Evolutionary conservation across 2,113 vertebrate species (phyloP), one percentile per base, ranked within the genome.

Genomic region (Melanotaenia duboulayi): DNA sequence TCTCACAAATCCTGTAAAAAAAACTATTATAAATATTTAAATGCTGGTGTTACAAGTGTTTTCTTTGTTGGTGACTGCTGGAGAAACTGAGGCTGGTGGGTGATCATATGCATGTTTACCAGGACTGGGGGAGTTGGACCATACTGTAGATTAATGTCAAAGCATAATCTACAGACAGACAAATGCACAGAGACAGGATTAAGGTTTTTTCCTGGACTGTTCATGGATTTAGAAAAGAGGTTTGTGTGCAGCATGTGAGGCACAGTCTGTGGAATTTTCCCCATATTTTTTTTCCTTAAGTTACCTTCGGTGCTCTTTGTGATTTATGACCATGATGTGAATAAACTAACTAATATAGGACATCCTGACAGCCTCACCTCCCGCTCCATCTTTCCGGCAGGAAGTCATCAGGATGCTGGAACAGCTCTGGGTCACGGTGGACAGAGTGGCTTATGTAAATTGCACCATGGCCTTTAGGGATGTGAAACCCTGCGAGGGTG

Each of bases 361-460:
- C 24, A 19, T 62, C 13, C 19, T 39, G 19, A 62, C 11, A 19
- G 35, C 55, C 74, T 82, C 57, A 92, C 90, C 87, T 89, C 28
- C 74, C 83, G 8, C 74, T 86, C 90, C 92, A 92, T 73, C 87
- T 82, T 63, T 90, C 87, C 0, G 89, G 89, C 65, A 86, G 76
- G 78, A 92, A 92, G 67, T 42, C 32, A 44, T 90, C 85, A 0
- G 92, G 90, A 78, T 92, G 74, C 37, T 89, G 69, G 56, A 93
- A 93, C 57, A 90, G 82, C 54, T 92, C 87, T 0, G 89, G 91
- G 76, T 92, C 89, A 0, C 83, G 83, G 70, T 92, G 89, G 39
- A 92, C 55, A 0, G 74, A 49, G 19, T 90, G 83, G 72, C 84
- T 90, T 72, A 91, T 66, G 24, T 87, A 92, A 51, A 92, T 44